Evolutionary conservation across 2,797 vertebrate species (phyloP).

Genomic region (Rhynchonycteris naso): DNA sequence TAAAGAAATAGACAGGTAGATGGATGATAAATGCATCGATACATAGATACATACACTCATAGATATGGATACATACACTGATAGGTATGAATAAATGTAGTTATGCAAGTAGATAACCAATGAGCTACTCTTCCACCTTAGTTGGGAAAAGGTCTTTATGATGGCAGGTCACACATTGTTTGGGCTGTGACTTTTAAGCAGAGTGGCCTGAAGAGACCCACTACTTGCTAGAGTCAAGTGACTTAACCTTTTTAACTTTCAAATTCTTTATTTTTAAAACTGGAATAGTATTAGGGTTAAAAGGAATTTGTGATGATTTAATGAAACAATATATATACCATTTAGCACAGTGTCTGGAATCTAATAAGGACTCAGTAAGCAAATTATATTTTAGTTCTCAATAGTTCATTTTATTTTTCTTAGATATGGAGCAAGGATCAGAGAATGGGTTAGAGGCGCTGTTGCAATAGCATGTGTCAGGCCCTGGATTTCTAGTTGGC

Average conservation of each 20-base stretch:
- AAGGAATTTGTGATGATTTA: background rate
- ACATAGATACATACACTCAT: background rate
- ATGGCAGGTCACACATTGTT: background rate
- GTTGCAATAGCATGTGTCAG: background rate
- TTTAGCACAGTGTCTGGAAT: background rate
- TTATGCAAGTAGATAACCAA: background rate
- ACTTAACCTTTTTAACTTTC: background rate
- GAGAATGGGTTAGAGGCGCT: background rate
- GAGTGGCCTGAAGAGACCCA: background rate
- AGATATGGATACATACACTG: background rate
- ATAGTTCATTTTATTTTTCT: background rate
- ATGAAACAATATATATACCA: background rate
- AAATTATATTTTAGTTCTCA: background rate
- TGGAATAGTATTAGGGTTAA: background rate
- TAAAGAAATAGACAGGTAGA: background rate
- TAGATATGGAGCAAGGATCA: background rate
- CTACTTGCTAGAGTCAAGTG: background rate
- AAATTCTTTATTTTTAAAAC: background rate
- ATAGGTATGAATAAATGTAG: background rate
- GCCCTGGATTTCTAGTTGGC: background rate
- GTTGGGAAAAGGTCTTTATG: background rate
- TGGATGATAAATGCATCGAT: too few relatives aligned
- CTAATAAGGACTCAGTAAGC: background rate
- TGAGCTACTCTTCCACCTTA: background rate
- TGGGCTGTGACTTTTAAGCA: background rate